Evolutionary conservation across 2,888 invertebrate species (phyloP).

Genomic region (Metellina segmentata): DNA sequence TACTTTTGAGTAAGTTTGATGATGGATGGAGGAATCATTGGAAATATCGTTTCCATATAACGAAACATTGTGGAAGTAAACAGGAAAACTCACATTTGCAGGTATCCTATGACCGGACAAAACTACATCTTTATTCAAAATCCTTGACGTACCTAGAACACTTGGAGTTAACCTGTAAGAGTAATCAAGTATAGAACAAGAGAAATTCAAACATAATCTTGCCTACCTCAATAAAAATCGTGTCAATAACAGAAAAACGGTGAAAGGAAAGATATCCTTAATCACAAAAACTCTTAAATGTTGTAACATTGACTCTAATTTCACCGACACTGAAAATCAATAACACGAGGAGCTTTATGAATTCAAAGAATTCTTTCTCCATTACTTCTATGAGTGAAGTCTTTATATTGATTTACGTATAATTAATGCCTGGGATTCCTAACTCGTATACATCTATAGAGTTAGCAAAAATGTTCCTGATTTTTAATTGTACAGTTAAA

Average conservation of each 20-base stretch:
- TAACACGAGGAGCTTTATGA: background rate
- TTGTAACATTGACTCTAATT: too few species aligned
- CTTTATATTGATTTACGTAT: too few species aligned
- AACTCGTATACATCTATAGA: background rate
- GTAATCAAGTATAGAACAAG: slow-evolving; percentile 74
- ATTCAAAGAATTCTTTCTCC: background rate
- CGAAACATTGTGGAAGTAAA: background rate
- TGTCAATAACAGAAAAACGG: too few species aligned
- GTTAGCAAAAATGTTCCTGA: background rate
- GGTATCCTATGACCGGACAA: slow-evolving; percentile 83
- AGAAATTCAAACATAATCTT: background rate
- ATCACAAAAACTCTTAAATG: too few species aligned
- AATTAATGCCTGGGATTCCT: background rate
- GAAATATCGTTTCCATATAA: too few species aligned
- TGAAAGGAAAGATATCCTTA: too few species aligned
- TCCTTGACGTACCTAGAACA: slow-evolving; percentile 82
- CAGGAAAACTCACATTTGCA: slow-evolving; percentile 78
- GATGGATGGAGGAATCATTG: too few species aligned
- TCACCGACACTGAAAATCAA: background rate
- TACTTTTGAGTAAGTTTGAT: background rate
- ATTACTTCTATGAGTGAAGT: too few species aligned
- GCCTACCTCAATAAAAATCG: too few species aligned
- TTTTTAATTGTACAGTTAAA: background rate
- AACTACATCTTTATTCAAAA: slow-evolving; percentile 81
- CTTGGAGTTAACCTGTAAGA: slow-evolving; percentile 83